Evolutionary conservation across 2,797 vertebrate species (phyloP).

Genomic region (Microhierax caerulescens): DNA sequence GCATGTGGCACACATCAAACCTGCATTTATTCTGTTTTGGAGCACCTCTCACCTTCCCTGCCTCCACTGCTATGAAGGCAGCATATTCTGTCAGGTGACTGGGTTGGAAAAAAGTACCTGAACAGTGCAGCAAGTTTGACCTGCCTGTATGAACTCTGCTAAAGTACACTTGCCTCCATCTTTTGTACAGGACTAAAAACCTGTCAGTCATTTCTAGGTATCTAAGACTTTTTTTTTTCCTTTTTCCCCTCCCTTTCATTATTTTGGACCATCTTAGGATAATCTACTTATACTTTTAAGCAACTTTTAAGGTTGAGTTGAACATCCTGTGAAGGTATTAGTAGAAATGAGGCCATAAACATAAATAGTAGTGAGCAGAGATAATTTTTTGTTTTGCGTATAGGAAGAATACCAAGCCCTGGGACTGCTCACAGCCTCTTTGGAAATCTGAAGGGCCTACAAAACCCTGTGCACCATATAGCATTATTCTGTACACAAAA

Average conservation of each 20-base stretch:
- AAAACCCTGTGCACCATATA: neutral
- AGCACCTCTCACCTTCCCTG: neutral
- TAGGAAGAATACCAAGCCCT: neutral
- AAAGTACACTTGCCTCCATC: neutral
- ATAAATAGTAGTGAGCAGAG: neutral
- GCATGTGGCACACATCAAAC: neutral
- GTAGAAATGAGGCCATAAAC: neutral
- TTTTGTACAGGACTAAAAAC: neutral
- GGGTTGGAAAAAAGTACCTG: neutral
- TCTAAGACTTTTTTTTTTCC: neutral
- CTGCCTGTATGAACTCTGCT: neutral
- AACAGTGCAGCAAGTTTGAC: neutral
- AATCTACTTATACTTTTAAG: neutral
- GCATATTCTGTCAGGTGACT: accelerated
- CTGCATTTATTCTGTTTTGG: neutral
- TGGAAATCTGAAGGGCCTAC: neutral
- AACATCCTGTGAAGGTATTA: neutral
- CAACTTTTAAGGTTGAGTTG: neutral
- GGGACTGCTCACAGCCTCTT: neutral
- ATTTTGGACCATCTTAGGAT: neutral
- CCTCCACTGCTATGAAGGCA: neutral
- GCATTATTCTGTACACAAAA: neutral
- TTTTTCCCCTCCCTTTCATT: accelerated
- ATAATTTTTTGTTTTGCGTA: neutral
- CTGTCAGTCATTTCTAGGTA: neutral